Evolutionary conservation across 2,797 vertebrate genomes (phyloP), one percentile per base, ranked within the genome.

Genomic region (Argyrosomus regius): DNA sequence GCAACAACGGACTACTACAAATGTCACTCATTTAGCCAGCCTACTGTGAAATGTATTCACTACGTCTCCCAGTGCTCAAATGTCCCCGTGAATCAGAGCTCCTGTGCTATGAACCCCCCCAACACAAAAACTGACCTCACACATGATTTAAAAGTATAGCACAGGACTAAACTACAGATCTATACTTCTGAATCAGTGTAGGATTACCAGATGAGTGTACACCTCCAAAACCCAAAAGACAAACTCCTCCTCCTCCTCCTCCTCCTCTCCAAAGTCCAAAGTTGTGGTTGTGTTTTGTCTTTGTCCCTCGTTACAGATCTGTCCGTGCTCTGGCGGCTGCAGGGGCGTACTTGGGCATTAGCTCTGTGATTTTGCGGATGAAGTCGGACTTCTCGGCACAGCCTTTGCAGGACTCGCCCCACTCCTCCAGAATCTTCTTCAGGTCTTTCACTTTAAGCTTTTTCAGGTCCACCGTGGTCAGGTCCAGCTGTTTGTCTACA

Each of bases 311-410:
- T 91, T 69, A 99, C 89, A 99, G 96, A 22, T 99, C 98, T 77
- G 96, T 97, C 95, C 97, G 95, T 86, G 96, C 96, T 73, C 93
- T 96, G 87, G 98, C 97, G 4, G 97, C 97, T 41, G 94, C 95
- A 5, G 98, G 97, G 0, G 97, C 97, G 4, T 99, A 98, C 93
- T 96, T 97, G 77, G 98, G 98, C 98, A 99, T 98, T 84, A 99
- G 96, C 94, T 99, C 98, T 0, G 96, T 96, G 91, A 99, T 99
- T 88, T 97, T 97, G 63, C 97, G 97, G 92, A 99, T 99, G 89
- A 98, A 99, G 92, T 99, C 98, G 0, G 97, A 96, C 85, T 99
- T 99, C 72, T 99, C 98, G 0, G 96, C 98, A 1, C 98, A 99
- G 87, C 98, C 98, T 93, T 98, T 99, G 92, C 98, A 99, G 0